Evolutionary conservation across 2,113 vertebrate species (phyloP).

Genomic region (Platycercus adscitus): DNA sequence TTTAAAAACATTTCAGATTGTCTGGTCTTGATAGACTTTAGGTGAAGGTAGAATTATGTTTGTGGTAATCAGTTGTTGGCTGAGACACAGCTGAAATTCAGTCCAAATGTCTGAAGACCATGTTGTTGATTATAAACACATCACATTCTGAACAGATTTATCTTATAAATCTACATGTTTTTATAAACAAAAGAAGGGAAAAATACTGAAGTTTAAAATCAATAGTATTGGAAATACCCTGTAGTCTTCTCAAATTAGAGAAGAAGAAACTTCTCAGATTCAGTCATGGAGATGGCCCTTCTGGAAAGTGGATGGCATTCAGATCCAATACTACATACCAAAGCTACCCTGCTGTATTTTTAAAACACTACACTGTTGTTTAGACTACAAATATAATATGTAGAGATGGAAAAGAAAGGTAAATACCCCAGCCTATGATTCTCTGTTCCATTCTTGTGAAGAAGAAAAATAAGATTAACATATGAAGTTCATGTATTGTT

Average conservation of each 20-base stretch:
- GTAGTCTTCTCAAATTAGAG: neutral
- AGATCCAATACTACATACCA: neutral
- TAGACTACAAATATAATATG: neutral
- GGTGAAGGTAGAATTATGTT: neutral
- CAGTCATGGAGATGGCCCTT: neutral
- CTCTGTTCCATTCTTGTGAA: neutral
- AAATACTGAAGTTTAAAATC: neutral
- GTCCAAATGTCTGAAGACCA: neutral
- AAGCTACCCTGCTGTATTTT: neutral
- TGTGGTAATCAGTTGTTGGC: neutral
- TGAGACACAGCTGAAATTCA: neutral
- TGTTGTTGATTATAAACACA: neutral
- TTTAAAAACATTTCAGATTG: slow-evolving; percentile 2
- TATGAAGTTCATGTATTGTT: neutral
- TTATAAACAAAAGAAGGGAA: neutral
- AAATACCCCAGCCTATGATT: neutral
- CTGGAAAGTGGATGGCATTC: neutral
- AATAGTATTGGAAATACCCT: neutral
- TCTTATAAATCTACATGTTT: neutral
- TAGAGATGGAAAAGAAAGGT: neutral
- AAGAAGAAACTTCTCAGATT: neutral
- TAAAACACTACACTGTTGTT: neutral
- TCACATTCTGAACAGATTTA: neutral
- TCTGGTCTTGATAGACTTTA: neutral
- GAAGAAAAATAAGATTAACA: neutral